phyloP scores from a whole-genome alignment of 2,113 vertebrate genomes.

The Ornithorhynchus anatinus region DNA sequence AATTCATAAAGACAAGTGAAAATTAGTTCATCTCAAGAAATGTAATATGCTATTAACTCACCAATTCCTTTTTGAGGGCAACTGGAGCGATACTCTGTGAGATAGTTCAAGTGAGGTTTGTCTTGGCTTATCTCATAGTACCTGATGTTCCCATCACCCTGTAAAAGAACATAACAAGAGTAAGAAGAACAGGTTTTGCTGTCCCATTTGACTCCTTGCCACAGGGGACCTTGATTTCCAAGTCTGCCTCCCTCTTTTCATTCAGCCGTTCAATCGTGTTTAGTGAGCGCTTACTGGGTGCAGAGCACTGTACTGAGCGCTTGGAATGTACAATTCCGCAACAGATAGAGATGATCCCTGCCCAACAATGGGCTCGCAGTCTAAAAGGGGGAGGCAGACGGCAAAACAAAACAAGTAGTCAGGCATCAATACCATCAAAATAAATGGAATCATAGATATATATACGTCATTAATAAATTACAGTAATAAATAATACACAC shows the following conservation, averaged over 20 bases:
- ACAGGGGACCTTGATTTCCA: not conserved
- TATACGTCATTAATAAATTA: too few relatives aligned
- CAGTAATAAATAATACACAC: too few relatives aligned
- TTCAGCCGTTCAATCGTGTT: too few relatives aligned
- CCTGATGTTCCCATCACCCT: slow-evolving; percentile 93
- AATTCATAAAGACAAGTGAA: not conserved
- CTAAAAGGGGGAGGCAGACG: too few relatives aligned
- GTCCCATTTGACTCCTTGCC: not conserved
- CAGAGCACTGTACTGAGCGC: too few relatives aligned
- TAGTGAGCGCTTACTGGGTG: too few relatives aligned
- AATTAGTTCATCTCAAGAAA: not conserved
- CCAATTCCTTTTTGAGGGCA: slow-evolving; percentile 92
- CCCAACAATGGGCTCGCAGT: too few relatives aligned
- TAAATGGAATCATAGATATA: too few relatives aligned
- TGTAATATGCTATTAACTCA: slow-evolving; percentile 56
- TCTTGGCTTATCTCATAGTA: slow-evolving; percentile 89
- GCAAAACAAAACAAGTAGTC: too few relatives aligned
- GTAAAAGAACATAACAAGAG: slow-evolving; percentile 5
- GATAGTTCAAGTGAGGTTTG: slow-evolving; percentile 85
- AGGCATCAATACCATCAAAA: too few relatives aligned
- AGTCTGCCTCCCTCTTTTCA: not conserved
- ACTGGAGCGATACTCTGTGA: slow-evolving; percentile 85
- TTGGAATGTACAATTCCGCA: too few relatives aligned
- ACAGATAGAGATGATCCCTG: too few relatives aligned
- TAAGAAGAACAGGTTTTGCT: not conserved